Evolutionary conservation across 2,888 invertebrate species (phyloP), one percentile per base, ranked within the genome.

Genomic region (Drosophila algonquin): DNA sequence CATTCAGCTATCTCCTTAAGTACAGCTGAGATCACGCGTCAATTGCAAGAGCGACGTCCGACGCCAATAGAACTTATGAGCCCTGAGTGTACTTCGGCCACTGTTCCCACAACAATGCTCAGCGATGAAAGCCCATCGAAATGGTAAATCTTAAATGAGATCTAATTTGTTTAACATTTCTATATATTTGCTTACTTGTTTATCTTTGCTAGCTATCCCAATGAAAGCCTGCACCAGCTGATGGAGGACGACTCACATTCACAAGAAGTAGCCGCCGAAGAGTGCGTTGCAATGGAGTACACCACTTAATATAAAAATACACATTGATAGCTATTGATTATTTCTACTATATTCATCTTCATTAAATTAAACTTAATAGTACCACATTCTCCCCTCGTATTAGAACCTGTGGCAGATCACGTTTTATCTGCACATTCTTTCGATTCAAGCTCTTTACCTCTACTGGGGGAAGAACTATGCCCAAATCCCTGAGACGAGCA

Each of bases 51-150:
- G 18, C 87, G 90, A 14, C 93, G 96, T 16, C 96, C 96, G 84
- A 95, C 95, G 27, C 95, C 96, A 12, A 89, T 90, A 35, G 96
- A 97, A 91, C 93, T 97, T 74, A 93, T 96, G 75, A 85, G 81
- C 52, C 96, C 96, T 2, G 97, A 97, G 91, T 94, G 96, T 80
- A 96, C 97, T 35, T 97, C 97, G 0, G 95, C 97, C 1, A 97
- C 97, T 12, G 96, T 98, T 32, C 98, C 98, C 5, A 96, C 96
- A 47, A 98, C 98, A 93, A 97, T 98, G 96, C 98, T 98, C 90
- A 98, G 97, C 92, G 98, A 98, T 92, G 98, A 98, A 88, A 97
- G 97, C 59, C 97, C 97, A 1, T 93, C 97, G 54, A 97, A 97
- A 91, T 96, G 96, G 96, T 96, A 79, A 54, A 16, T 14, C 51